Evolutionary conservation across 2,888 invertebrate genomes (phyloP).

Genomic region (Rhamphomyia laevipes): DNA sequence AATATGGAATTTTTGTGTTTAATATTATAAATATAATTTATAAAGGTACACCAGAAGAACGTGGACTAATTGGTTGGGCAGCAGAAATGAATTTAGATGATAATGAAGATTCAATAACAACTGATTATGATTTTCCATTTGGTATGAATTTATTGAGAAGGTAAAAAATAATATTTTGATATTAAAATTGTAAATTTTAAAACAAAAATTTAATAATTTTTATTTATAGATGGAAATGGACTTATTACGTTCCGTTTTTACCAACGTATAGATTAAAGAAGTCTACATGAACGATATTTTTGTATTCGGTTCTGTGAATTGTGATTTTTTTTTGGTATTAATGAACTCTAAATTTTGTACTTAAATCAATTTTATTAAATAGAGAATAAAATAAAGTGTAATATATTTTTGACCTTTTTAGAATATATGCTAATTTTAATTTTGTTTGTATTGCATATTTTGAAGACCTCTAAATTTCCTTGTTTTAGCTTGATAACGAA

Average conservation of each 20-base stretch:
- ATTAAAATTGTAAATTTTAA: background rate
- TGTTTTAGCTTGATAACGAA: no score
- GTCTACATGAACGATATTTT: no score
- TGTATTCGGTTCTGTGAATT: no score
- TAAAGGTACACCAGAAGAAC: conserved; percentile 57
- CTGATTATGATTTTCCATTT: conserved; percentile 56
- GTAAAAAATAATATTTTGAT: conserved; percentile 34
- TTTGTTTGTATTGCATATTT: no score
- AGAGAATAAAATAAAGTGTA: no score
- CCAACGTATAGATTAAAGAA: conserved; percentile 49
- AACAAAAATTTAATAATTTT: conserved; percentile 3
- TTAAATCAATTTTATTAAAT: no score
- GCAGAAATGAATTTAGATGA: conserved; percentile 51
- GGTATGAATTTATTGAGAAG: conserved; percentile 53
- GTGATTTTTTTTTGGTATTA: no score
- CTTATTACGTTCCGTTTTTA: conserved; percentile 55
- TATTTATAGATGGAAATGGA: conserved; percentile 49
- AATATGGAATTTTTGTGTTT: no score
- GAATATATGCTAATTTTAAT: no score
- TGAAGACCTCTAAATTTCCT: no score
- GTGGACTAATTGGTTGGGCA: conserved; percentile 64
- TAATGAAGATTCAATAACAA: conserved; percentile 39
- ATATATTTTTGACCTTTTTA: no score
- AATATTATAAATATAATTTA: conserved; percentile 1
- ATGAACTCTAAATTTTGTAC: no score